A percentile compares a stretch with the other conserved stretches of the same genome.
These are phyloP conservation scores for Nasonia longicornis DNA, from an alignment of 1,140 invertebrate genomes.

Conservation along the genomic window DNA sequence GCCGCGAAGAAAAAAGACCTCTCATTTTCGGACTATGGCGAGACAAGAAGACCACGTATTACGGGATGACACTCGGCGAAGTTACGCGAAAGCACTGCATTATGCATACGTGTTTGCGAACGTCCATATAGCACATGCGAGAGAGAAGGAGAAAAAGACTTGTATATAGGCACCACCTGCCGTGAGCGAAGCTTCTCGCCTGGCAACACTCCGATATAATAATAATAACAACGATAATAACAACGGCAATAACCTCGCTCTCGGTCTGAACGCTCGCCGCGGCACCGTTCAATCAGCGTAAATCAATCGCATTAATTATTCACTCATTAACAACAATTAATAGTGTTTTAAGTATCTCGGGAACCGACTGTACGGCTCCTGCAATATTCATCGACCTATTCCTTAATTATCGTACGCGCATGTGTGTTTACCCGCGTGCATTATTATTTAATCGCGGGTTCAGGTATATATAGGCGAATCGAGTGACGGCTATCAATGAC, in stretches of 20 bases:
- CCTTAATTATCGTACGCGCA: neutral
- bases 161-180: neutral
- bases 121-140: neutral
- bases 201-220: neutral
- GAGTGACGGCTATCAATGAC: neutral
- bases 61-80: neutral
- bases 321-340: neutral
- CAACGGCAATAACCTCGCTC: neutral
- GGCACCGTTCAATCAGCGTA: neutral
- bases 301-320: slow-evolving; percentile 21
- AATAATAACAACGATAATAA: neutral
- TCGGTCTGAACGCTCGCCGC: neutral
- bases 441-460: neutral
- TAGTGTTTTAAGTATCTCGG: neutral
- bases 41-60: neutral
- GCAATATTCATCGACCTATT: neutral
- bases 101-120: no score
- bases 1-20: neutral
- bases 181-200: neutral
- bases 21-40: neutral
- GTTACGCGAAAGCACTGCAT: no score
- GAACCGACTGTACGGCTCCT: neutral
- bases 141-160: neutral
- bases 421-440: neutral
- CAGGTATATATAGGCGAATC: no score